Evolutionary conservation across 2,797 vertebrate genomes (phyloP).

Genomic region (Poecile montanus): DNA sequence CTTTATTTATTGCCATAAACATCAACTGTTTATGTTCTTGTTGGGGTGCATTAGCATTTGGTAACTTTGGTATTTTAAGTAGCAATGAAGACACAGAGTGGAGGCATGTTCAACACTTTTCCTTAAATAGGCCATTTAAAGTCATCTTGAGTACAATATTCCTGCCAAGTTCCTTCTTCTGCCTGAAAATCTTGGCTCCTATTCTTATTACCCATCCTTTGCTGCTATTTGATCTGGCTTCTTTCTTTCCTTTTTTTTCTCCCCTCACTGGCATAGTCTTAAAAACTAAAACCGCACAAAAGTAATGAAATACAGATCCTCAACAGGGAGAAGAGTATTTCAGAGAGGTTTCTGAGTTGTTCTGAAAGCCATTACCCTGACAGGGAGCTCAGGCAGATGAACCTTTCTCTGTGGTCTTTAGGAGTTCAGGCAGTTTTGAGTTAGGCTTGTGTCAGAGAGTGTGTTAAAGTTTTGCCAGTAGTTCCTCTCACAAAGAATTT

Average conservation of each 20-base stretch:
- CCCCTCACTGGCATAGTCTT: neutral
- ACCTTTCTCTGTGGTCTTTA: neutral
- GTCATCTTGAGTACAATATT: neutral
- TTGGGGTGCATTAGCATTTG: neutral
- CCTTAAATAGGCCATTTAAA: conserved; percentile 24
- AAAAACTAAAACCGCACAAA: neutral
- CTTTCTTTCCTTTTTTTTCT: neutral
- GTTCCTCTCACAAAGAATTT: neutral
- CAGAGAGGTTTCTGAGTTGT: neutral
- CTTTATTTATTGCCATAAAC: neutral
- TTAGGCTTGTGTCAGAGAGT: neutral
- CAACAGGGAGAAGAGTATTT: neutral
- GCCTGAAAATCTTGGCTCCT: neutral
- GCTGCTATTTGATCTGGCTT: neutral
- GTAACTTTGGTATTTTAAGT: neutral
- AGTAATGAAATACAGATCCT: neutral
- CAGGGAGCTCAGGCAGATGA: neutral
- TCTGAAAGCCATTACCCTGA: neutral
- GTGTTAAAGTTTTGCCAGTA: neutral
- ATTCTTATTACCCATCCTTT: neutral
- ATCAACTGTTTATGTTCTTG: neutral
- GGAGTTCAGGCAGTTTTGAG: neutral
- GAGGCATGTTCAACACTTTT: neutral
- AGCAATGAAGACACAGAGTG: neutral
- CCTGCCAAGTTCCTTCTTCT: conserved; percentile 7